phyloP scores from a whole-genome alignment of 2,888 invertebrate species.

The Ormyrus pomaceus region DNA sequence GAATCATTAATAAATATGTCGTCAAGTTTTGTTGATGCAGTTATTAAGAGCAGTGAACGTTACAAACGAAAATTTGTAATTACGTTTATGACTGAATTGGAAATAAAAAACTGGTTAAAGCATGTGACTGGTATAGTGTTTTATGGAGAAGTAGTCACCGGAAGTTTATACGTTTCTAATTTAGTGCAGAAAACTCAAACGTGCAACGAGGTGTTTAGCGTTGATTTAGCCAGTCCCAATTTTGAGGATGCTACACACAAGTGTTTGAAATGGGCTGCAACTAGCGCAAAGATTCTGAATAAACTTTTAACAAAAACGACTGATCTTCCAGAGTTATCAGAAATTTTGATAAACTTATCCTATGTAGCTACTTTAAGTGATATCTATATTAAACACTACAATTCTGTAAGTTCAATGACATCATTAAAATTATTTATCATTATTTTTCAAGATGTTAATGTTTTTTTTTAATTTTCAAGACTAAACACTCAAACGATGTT shows the following conservation, averaged over 20 bases:
- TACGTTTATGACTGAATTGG: constrained; percentile 63
- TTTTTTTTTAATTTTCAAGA: constrained; percentile 66
- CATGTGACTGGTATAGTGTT: constrained; percentile 65
- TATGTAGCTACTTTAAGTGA: constrained; percentile 71
- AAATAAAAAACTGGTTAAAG: constrained; percentile 66
- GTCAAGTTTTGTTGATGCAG: constrained; percentile 64
- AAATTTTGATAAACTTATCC: constrained; percentile 69
- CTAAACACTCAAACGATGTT: constrained; percentile 69
- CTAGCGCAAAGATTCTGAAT: constrained; percentile 67
- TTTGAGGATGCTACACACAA: constrained; percentile 65
- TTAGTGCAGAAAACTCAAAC: constrained; percentile 61
- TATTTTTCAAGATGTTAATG: neutral
- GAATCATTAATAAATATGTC: constrained; percentile 62
- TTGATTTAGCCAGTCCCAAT: constrained; percentile 61
- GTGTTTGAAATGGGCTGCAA: constrained; percentile 70
- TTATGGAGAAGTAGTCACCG: constrained; percentile 69
- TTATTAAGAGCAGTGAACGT: constrained; percentile 57
- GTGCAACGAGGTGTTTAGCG: constrained; percentile 58
- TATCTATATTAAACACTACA: constrained; percentile 73
- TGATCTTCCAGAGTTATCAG: constrained; percentile 66
- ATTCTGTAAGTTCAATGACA: constrained; percentile 69
- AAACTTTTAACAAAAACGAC: constrained; percentile 58
- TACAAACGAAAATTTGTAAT: constrained; percentile 57
- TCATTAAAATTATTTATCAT: neutral
- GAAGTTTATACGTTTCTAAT: constrained; percentile 66